Evolutionary conservation across 2,797 vertebrate genomes (phyloP), one percentile per base, ranked within the genome.

Genomic region (Spondyliosoma cantharus): DNA sequence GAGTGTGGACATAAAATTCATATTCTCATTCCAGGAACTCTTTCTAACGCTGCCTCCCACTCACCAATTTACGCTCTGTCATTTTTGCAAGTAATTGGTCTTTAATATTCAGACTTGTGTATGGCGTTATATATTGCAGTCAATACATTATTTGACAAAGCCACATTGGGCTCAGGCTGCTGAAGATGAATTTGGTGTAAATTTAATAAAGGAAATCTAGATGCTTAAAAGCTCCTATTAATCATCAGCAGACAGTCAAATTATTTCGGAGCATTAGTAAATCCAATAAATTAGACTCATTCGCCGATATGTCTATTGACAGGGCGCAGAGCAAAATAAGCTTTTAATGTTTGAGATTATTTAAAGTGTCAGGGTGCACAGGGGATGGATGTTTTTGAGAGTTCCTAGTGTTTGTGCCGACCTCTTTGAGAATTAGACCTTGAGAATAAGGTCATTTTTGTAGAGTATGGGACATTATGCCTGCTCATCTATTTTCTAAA

Each of bases 121-220:
- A 50, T 54, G 45, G 32, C 9, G 46, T 88, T 80, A 87, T 86
- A 80, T 80, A 85, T 86, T 86, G 71, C 79, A 86, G 72, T 85
- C 84, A 89, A 87, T 91, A 84, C 59, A 72, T 85, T 89, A 90
- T 91, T 86, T 89, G 90, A 92, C 87, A 89, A 90, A 89, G 63
- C 75, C 45, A 71, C n/a, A 65, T 37, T 82, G 68, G 73, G 62
- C 71, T 78, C 76, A 29, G 76, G 59, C 80, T 65, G 81, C 85
- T 84, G 59, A 81, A 86, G 75, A 90, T 42, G 32, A 83, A 89
- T 90, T 75, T 85, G 74, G 66, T 84, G 85, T 87, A 85, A 88
- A 91, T 92, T 85, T 87, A 87, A 91, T 93, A 87, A 91, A 90
- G 85, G 68, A 86, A 90, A 84, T 90, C 74, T 84, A 74, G 71